Base-by-base conservation (phyloP, 1,140 invertebrate genomes). In the Leptopilina clavipes region DNA sequence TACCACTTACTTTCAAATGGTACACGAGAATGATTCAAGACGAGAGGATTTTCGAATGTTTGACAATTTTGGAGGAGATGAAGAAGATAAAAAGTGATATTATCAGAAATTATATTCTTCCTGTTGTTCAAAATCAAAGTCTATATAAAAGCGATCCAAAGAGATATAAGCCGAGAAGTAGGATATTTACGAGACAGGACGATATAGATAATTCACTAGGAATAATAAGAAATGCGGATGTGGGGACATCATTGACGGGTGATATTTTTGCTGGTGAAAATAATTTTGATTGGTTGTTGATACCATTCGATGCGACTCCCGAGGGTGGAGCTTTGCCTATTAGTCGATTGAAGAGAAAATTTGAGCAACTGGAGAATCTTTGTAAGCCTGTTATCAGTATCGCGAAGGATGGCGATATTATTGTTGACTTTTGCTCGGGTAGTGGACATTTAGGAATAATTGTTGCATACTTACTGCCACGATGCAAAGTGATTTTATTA, bases 361-460 rank as follows among this genome's bases (percentile, higher is more conserved):
- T 94, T 65, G 93, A 98, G 79, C 98, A 99, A 87, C 86, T 99
- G 25, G 95, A 97, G 89, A 98, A 96, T 86, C 90, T 99, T 77
- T 94, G 93, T n/a, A 93, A 94, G 84, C 94, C 96, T 19, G 94
- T 97, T 0, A 85, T 95, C 1, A 92, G 93, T 65, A 87, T 97
- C 59, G 94, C 93, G 0, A 91, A 91, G 73, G 81, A 83, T 0
- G 86, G 83, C 1, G 78, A 89, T 37, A 83, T 92, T 14, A 97
- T 99, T 80, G 96, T 98, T 2, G 98, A 99, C 87, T 99, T 98
- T 89, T 99, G 98, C 89, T 96, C 95, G 83, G 98, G 97, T 3
- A 95, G 96, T 81, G 97, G 97, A 2, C 97, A 98, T 90, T 90
- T 99, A 76, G 97, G 97, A 5, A 95, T 99, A 79, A 83, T 98